A percentile compares a stretch with the other conserved stretches of the same genome.
Conservation (phyloP, 2,113 vertebrate genomes). For the Emydura subglobosa region DNA sequence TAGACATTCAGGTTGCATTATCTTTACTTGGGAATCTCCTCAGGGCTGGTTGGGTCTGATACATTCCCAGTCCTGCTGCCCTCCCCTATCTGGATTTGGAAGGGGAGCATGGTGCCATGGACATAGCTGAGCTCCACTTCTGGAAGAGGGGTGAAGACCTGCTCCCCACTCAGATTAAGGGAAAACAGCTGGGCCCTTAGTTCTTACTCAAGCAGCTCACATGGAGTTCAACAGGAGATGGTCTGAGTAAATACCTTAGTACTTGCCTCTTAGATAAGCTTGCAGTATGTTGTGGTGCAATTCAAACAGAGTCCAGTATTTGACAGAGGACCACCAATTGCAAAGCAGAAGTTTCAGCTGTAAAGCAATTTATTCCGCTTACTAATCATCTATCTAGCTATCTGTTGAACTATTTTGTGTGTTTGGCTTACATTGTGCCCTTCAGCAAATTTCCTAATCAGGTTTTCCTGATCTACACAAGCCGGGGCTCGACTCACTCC, state of each 20-base stretch:
- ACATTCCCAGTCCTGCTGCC: neutral
- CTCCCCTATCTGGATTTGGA: neutral
- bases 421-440: conserved; percentile 27
- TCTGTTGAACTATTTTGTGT: conserved; percentile 24
- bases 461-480: conserved; percentile 5
- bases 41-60: neutral
- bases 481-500: conserved; percentile 11
- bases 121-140: neutral
- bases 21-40: neutral
- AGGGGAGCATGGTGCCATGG: neutral
- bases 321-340: neutral
- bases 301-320: neutral
- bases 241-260: neutral
- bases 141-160: neutral
- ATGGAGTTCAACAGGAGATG: neutral
- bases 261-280: neutral
- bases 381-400: conserved; percentile 10
- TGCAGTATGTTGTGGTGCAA: neutral
- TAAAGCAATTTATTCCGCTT: conserved; percentile 27
- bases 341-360: neutral
- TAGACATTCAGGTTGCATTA: rapidly evolving
- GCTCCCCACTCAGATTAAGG: neutral
- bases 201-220: neutral
- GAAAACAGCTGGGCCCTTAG: neutral
- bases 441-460: conserved; percentile 40